Evolutionary conservation across 2,888 invertebrate genomes (phyloP).

Genomic region (Heteromyza rotundicornis): DNA sequence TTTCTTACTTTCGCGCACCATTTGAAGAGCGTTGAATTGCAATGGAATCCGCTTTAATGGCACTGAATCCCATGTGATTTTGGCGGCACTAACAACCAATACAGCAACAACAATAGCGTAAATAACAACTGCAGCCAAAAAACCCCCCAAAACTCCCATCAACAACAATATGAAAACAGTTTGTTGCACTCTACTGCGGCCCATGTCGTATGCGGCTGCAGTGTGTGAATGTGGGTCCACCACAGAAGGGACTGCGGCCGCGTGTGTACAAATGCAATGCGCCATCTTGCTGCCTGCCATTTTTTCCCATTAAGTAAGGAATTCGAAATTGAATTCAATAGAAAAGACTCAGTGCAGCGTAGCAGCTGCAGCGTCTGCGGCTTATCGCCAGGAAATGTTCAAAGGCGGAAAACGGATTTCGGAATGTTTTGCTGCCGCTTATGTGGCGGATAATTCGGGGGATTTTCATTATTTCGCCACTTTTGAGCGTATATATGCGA

Average conservation of each 20-base stretch:
- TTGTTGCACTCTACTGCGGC: no score
- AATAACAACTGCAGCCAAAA: slow-evolving; percentile 42
- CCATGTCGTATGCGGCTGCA: no score
- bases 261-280: no score
- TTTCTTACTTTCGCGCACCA: slow-evolving; percentile 41
- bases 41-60: slow-evolving; percentile 30
- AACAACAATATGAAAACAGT: slow-evolving; percentile 54
- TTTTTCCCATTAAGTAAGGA: slow-evolving; percentile 18
- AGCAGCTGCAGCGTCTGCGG: slow-evolving; percentile 54
- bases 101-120: slow-evolving; percentile 28
- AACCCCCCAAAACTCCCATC: slow-evolving; percentile 43
- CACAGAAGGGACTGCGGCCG: no score
- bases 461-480: slow-evolving; percentile 35
- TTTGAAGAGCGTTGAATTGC: slow-evolving; percentile 51
- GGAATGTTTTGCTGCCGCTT: slow-evolving; percentile 34
- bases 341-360: slow-evolving; percentile 11
- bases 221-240: no score
- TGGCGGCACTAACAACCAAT: slow-evolving; percentile 34
- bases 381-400: slow-evolving; percentile 54
- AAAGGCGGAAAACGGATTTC: slow-evolving; percentile 43
- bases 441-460: slow-evolving; percentile 50
- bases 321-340: slow-evolving; percentile 19
- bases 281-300: no score
- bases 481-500: no score
- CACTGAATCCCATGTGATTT: slow-evolving; percentile 38